Base-by-base conservation (phyloP, 2,113 vertebrate genomes). In the Microcebus tavaratra region DNA sequence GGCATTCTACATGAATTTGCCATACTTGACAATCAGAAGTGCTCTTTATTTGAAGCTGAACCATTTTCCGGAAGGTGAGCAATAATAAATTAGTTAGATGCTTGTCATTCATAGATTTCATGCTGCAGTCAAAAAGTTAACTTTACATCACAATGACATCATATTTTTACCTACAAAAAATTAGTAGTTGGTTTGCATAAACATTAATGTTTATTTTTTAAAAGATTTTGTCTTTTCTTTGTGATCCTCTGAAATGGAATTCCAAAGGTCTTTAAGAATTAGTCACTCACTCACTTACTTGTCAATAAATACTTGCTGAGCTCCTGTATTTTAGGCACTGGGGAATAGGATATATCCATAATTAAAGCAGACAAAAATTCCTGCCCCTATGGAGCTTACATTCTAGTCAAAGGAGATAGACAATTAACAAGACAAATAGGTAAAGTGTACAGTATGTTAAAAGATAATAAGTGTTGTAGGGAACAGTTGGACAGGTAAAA, bases 221-320 rank as follows among this genome's bases (percentile, higher is more conserved):
- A 36, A 6, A 67, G 25, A 21, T 5, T 73, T 73, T 75, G 12
- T 75, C 23, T 81, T 80, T 53, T 53, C 67, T 75, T 73, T 90
- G 78, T 67, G 29, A 18, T 48, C 29, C 29, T 70, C 42, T 94
- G n/a, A 90, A 90, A 91, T 90, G 21, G 31, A 93, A 72, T 88
- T 97, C 76, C 39, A 31, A 76, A 96, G 25, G 2, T 76, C 27
- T 79, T 91, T 96, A 75, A 95, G n/a, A 95, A 76, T 34, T 55
- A 68, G 13, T 63, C 27, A 73, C 34, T 88, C 8, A 81, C 59
- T 96, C 23, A 83, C 11, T 85, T 45, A 42, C 53, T 81, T 94
- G 94, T 68, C 67, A 82, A 57, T 23, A 23, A 70, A 20, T 82
- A 90, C 8, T 50, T 73, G 12, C 55, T 73, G 48, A 93, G 39